Evolutionary conservation across 2,888 invertebrate species (phyloP).

Genomic region (Cryptops parisi): DNA sequence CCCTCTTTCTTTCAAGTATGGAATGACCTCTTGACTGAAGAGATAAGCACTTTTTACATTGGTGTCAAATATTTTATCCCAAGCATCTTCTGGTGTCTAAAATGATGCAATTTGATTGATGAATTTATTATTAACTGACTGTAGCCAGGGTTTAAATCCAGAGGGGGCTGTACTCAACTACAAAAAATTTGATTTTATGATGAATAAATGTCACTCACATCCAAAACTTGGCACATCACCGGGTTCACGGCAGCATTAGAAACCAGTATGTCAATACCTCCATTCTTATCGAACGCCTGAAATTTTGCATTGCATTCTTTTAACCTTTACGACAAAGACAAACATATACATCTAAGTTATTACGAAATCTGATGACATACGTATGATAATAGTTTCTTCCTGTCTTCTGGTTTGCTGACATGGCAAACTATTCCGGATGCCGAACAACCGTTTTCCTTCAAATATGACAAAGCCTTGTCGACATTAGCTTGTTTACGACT

Average conservation of each 20-base stretch:
- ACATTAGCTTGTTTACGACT: constrained; percentile 83
- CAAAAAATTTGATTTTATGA: no score
- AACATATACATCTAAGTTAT: not conserved
- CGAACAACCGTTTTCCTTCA: constrained; percentile 53
- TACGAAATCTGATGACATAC: no score
- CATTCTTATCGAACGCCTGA: constrained; percentile 58
- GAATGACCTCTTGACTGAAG: constrained; percentile 72
- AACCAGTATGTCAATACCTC: constrained; percentile 84
- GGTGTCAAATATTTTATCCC: constrained; percentile 94
- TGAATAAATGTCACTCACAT: no score
- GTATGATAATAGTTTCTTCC: constrained; percentile 60
- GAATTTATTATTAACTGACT: not conserved
- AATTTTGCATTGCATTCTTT: no score
- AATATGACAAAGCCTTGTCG: constrained; percentile 50
- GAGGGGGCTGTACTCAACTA: no score
- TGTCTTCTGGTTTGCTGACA: constrained; percentile 66
- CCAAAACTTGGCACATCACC: constrained; percentile 57
- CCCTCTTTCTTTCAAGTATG: constrained; percentile 55
- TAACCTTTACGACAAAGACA: not conserved
- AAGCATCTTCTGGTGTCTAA: constrained; percentile 58
- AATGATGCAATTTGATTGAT: constrained; percentile 23
- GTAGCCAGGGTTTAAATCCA: no score
- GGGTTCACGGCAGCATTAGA: constrained; percentile 93
- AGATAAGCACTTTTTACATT: constrained; percentile 84
- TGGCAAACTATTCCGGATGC: constrained; percentile 76